Conservation (phyloP, 1,140 invertebrate species). For the Macrotrachela quadricornifera region DNA sequence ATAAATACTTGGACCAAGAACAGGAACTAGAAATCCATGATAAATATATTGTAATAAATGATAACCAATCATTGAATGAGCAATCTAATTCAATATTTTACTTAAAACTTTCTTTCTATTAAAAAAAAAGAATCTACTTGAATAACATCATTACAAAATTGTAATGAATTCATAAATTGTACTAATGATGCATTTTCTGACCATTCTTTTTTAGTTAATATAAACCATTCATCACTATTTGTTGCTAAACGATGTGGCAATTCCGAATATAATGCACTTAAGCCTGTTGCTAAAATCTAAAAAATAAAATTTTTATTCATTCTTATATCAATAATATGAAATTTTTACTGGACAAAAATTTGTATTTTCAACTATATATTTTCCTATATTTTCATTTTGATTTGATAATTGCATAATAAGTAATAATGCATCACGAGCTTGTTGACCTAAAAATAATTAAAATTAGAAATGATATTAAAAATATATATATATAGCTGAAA, state of each 20-base stretch:
- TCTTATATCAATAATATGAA: too few relatives aligned
- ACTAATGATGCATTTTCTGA: slow-evolving; percentile 58
- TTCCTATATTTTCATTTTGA: slow-evolving; percentile 56
- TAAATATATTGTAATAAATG: slow-evolving; percentile 73
- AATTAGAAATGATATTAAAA: not conserved
- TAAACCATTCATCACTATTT: slow-evolving; percentile 51
- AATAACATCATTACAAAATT: slow-evolving; percentile 86
- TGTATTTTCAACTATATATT: slow-evolving; percentile 63
- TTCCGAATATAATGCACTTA: slow-evolving; percentile 75
- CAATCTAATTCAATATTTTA: not conserved
- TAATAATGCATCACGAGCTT: slow-evolving; percentile 71
- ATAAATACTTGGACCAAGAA: slow-evolving; percentile 70
- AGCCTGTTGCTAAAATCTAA: slow-evolving; percentile 47
- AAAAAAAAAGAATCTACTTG: too few relatives aligned
- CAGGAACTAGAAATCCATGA: slow-evolving; percentile 76
- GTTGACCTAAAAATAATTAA: slow-evolving; percentile 41
- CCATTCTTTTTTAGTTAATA: slow-evolving; percentile 63
- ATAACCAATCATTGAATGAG: slow-evolving; percentile 1
- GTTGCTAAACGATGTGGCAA: slow-evolving; percentile 55
- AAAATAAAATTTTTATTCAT: slow-evolving; percentile 20
- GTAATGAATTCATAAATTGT: slow-evolving; percentile 71
- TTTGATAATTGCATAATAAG: slow-evolving; percentile 76
- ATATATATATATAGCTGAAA: not conserved
- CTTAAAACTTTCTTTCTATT: too few relatives aligned
- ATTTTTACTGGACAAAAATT: slow-evolving; percentile 61